Base-by-base conservation (phyloP, 2,888 invertebrate species). In the Apodemia mormo region DNA sequence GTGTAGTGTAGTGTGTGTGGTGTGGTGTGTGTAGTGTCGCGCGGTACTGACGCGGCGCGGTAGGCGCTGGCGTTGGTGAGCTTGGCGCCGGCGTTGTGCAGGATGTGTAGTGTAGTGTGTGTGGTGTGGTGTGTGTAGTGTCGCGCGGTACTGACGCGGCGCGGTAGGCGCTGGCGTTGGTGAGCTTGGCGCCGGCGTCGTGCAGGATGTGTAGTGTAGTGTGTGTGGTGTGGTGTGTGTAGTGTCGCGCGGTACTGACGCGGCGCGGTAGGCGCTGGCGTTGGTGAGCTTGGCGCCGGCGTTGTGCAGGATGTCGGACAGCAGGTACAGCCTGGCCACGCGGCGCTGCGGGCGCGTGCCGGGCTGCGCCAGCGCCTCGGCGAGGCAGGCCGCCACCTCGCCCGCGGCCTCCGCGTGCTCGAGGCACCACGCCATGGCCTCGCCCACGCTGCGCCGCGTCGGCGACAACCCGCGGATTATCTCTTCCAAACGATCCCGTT, bases 341-440 rank as follows among this genome's bases (percentile, higher is more conserved):
- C 99, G 98, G 87, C 97, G 97, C 71, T 96, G 96, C 30, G 98
- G 95, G 68, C 71, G 73, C 66, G 75, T 77, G 74, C 68, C 96
- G 94, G 0, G 99, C 99, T 79, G 95, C 92, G 8, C 93, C 65
- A 99, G 94, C 0, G 98, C 95, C 89, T 99, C 99, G 2, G 96
- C 94, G 71, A 99, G 95, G 86, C 98, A 98, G 76, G 97, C 97
- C 67, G 97, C 97, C 74, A 99, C 88, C 94, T 99, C 99, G 82
- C 97, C 98, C 2, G 99, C 99, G 43, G 98, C 98, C 88, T 99
- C 99, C 33, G 99, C 98, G 90, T 99, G 99, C 85, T 99, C 99
- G 74, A 99, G 97, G 88, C 99, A 99, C 95, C 99, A 99, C 68
- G 99, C 97, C 99, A 99, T 99, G 22, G 97, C 97, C 85, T 98